These are phyloP conservation scores for Zaprionus inermis DNA, from an alignment of 1,140 invertebrate species.

Conservation along the genomic window DNA sequence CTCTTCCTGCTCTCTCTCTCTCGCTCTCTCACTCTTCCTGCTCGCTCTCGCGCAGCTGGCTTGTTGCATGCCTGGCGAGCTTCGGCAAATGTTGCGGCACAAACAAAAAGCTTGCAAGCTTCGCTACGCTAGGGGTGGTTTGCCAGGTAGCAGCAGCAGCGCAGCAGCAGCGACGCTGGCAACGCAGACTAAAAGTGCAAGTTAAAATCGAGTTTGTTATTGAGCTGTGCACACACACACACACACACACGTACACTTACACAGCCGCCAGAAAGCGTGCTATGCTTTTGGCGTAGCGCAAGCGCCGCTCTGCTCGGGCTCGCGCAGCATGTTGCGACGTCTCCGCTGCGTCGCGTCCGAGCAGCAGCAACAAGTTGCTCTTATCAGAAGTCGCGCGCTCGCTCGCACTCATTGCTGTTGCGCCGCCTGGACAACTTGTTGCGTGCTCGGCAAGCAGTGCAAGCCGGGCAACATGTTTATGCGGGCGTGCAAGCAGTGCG, in stretches of 20 bases:
- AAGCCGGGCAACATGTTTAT: background rate
- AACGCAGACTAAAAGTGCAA: constrained; percentile 42
- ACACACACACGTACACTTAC: constrained; percentile 4
- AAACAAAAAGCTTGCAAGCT: constrained; percentile 49
- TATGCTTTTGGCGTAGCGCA: constrained; percentile 36
- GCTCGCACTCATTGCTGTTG: background rate
- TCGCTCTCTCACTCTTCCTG: background rate
- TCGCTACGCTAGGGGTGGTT: constrained; percentile 55
- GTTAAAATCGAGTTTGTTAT: constrained; percentile 25
- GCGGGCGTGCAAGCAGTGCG: background rate
- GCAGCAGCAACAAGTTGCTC: constrained; percentile 47
- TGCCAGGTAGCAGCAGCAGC: constrained; percentile 33
- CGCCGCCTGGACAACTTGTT: background rate
- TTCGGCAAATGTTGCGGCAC: constrained; percentile 25
- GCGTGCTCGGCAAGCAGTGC: background rate
- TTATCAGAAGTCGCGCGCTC: background rate
- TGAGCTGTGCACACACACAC: constrained; percentile 11
- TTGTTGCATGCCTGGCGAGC: constrained; percentile 72
- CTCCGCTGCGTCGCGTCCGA: background rate
- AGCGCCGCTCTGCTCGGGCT: constrained; percentile 28
- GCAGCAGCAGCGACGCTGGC: background rate
- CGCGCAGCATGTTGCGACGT: constrained; percentile 30
- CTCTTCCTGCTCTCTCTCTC: background rate
- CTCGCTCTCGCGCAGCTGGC: constrained; percentile 29
- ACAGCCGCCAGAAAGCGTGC: constrained; percentile 33